These are phyloP conservation scores for Spea bombifrons DNA, from an alignment of 2,113 vertebrate species.

Conservation along the genomic window DNA sequence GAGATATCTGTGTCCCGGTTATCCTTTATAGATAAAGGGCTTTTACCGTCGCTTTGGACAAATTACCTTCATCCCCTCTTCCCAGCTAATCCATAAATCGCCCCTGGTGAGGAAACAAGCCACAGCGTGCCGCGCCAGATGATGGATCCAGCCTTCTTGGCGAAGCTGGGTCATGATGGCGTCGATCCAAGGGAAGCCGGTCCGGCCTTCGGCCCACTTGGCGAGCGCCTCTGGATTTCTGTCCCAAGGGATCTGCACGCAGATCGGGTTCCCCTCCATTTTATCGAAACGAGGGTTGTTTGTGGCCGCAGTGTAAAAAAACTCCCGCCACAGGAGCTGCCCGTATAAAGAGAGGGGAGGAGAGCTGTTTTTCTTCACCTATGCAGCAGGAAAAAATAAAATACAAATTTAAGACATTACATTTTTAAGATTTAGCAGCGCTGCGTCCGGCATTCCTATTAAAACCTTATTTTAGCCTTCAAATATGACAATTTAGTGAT, in stretches of 20 bases:
- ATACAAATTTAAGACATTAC: slow-evolving; percentile 57
- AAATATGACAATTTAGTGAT: too few species aligned
- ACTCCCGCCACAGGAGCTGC: slow-evolving; percentile 92
- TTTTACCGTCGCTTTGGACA: neutral
- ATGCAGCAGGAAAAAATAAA: slow-evolving; percentile 30
- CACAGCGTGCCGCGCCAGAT: slow-evolving; percentile 92
- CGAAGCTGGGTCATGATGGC: slow-evolving; percentile 97
- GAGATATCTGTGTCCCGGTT: too few species aligned
- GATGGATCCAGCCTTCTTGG: slow-evolving; percentile 97
- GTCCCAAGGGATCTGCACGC: slow-evolving; percentile 96
- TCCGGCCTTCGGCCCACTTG: slow-evolving; percentile 93
- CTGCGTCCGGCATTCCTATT: too few species aligned
- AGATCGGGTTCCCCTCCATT: slow-evolving; percentile 95
- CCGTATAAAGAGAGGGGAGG: slow-evolving; percentile 90
- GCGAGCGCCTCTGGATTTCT: slow-evolving; percentile 89
- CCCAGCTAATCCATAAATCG: slow-evolving; percentile 97
- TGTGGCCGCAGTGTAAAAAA: slow-evolving; percentile 92
- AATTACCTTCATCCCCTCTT: slow-evolving; percentile 92
- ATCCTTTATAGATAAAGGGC: too few species aligned
- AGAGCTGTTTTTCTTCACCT: slow-evolving; percentile 91
- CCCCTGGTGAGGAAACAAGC: slow-evolving; percentile 93
- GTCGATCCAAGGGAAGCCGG: slow-evolving; percentile 97
- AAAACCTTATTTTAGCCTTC: too few species aligned
- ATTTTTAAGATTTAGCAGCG: slow-evolving; percentile 66
- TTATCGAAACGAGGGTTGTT: slow-evolving; percentile 95